Conservation (phyloP, 2,797 vertebrate species). For the Monodelphis domestica region DNA sequence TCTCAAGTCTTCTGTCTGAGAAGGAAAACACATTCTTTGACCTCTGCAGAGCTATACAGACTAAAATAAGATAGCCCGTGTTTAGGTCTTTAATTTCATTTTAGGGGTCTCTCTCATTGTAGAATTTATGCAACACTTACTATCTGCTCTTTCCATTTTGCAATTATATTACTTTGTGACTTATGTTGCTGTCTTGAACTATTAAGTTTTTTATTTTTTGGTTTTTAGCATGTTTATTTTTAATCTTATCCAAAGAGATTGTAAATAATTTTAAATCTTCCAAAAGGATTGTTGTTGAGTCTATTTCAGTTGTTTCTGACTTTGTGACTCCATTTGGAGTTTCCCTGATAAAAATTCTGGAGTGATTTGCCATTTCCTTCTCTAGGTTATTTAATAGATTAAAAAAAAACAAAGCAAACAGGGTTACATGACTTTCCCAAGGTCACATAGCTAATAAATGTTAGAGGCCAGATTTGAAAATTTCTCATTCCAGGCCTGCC, state of each 20-base stretch:
- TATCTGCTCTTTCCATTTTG: slow-evolving; percentile 24
- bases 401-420: too few species aligned
- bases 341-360: too few species aligned
- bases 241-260: background rate
- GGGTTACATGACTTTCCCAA: too few species aligned
- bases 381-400: too few species aligned
- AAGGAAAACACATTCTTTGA: background rate
- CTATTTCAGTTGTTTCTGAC: too few species aligned
- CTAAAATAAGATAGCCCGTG: background rate
- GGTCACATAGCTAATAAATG: too few species aligned
- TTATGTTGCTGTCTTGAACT: slow-evolving; percentile 18
- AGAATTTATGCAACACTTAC: background rate
- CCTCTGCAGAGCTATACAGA: background rate
- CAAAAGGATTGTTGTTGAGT: too few species aligned
- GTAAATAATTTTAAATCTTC: too few species aligned
- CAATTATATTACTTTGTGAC: slow-evolving; percentile 21
- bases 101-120: background rate
- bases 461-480: too few species aligned
- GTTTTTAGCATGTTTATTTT: background rate
- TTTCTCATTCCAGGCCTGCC: too few species aligned
- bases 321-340: too few species aligned
- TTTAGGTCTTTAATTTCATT: slow-evolving; percentile 13
- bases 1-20: background rate
- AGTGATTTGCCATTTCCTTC: too few species aligned
- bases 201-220: slow-evolving; percentile 14